Percentiles rank a stretch among this genome's conserved stretches.
These are phyloP conservation scores for Peromyscus leucopus DNA, from an alignment of 2,113 vertebrate genomes.

Conservation along the genomic window DNA sequence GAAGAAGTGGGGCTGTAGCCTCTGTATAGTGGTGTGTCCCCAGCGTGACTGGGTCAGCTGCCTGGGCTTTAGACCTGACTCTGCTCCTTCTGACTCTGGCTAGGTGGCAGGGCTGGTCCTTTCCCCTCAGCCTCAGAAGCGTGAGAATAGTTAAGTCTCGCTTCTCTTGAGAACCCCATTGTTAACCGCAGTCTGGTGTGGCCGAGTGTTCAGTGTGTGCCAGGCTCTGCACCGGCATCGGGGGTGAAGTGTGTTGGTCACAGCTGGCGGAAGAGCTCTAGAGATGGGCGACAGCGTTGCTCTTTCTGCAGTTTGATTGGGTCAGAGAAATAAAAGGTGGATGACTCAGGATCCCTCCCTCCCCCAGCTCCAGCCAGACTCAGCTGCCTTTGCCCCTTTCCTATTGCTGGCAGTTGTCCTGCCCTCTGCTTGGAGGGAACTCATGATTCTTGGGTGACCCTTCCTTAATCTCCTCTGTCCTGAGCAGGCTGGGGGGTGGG, in stretches of 20 bases:
- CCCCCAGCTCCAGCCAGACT: neutral
- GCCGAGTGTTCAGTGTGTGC: neutral
- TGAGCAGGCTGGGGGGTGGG: neutral
- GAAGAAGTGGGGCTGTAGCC: rapidly evolving
- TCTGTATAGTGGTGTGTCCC: neutral
- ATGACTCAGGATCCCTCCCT: neutral
- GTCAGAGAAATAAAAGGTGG: neutral
- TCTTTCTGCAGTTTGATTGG: neutral
- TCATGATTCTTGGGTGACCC: neutral
- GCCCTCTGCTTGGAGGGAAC: neutral
- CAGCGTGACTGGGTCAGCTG: neutral
- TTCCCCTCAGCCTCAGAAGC: neutral
- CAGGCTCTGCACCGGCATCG: neutral
- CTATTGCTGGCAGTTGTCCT: neutral
- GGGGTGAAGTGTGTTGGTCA: neutral
- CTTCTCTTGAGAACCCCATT: neutral
- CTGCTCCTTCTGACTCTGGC: neutral
- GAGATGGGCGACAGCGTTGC: neutral
- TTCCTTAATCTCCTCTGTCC: neutral
- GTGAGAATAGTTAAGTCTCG: too few relatives aligned
- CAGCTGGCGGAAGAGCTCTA: neutral
- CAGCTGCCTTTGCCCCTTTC: neutral
- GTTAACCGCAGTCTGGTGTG: rapidly evolving
- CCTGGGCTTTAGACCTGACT: neutral
- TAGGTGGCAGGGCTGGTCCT: neutral